Conservation (phyloP, 2,888 invertebrate genomes). For the Bhutanitis thaidina region DNA sequence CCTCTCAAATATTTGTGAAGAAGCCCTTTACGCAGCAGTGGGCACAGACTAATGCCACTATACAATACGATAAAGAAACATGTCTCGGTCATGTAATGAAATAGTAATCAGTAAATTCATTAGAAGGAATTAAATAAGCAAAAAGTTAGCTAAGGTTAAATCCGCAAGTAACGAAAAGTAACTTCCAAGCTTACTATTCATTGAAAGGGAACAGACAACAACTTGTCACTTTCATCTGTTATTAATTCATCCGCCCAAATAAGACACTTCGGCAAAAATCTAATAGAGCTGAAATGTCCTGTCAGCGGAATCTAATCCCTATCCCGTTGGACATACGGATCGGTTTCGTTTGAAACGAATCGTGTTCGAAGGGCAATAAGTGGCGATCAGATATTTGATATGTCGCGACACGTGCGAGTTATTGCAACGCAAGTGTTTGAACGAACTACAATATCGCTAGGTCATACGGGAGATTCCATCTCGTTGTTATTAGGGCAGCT, state of each 20-base stretch:
- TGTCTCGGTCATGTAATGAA: too few species aligned
- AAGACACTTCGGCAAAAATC: constrained; percentile 29
- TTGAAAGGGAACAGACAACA: constrained; percentile 19
- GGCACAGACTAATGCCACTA: too few species aligned
- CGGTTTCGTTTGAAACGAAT: constrained; percentile 21
- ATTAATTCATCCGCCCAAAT: constrained; percentile 60
- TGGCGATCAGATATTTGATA: constrained; percentile 71
- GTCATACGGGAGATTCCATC: constrained; percentile 59
- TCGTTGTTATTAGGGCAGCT: constrained; percentile 19
- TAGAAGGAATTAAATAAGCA: background rate
- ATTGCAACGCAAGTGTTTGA: constrained; percentile 75
- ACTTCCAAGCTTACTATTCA: too few species aligned
- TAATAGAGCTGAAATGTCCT: constrained; percentile 25
- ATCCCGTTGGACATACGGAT: background rate
- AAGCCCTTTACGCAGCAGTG: too few species aligned
- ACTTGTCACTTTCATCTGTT: constrained; percentile 55
- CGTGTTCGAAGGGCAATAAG: constrained; percentile 37
- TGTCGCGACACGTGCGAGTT: constrained; percentile 69
- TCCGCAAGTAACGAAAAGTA: too few species aligned
- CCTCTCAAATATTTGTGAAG: too few species aligned
- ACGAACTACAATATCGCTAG: constrained; percentile 71
- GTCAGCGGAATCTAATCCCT: constrained; percentile 23
- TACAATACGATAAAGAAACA: too few species aligned
- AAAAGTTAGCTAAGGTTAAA: too few species aligned
- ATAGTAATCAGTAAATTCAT: too few species aligned